Base-by-base conservation (phyloP, 2,888 invertebrate species). In the Atethmia centrago region DNA sequence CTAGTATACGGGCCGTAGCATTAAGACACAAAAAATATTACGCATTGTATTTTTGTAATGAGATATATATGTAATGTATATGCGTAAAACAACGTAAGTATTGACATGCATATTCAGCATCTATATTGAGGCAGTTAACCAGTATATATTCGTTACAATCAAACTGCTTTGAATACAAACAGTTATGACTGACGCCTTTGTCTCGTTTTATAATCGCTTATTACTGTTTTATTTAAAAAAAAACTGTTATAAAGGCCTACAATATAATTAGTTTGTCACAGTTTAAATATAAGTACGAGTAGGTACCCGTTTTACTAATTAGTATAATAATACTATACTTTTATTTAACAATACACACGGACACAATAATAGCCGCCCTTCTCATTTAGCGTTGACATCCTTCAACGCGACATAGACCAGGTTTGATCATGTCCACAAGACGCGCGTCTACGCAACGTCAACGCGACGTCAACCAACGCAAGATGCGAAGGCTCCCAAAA, bases 21-120 rank as follows among this genome's bases (percentile, higher is more conserved):
- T 9, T 19, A 53, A 45, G 9, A 10, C 31, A 79, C 55, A 78
- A 74, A 74, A 77, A 80, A 66, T 56, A 56, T 40, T 59, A 66
- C 75, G 80, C 59, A 74, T 16, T 42, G 16, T 55, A 49, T 40
- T 61, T 49, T 31, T 47, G 14, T 81, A 64, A 62, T 66, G 28
- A 56, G 61, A 56, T 62, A 49, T 4, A 21, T 25, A 25, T 2
- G 47, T 62, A 25, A n/a, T 53, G 19, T 77, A 28, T n/a, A 8
- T 53, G 45, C 53, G n/a, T 62, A n/a, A 53, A 47, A 68, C 49
- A 58, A 31, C 9, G 14, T 51, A 25, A 59, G 45, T 58, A 63
- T 40, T 40, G 28, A 47, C 36, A 62, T 56, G 25, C 3, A 74
- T 80, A 80, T 63, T 74, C 51, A 80, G 56, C 7, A 56, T 49